Percentiles rank a stretch among this genome's conserved stretches.
Conservation (phyloP, 2,888 invertebrate species). For the Acanthosepion esculentum region DNA sequence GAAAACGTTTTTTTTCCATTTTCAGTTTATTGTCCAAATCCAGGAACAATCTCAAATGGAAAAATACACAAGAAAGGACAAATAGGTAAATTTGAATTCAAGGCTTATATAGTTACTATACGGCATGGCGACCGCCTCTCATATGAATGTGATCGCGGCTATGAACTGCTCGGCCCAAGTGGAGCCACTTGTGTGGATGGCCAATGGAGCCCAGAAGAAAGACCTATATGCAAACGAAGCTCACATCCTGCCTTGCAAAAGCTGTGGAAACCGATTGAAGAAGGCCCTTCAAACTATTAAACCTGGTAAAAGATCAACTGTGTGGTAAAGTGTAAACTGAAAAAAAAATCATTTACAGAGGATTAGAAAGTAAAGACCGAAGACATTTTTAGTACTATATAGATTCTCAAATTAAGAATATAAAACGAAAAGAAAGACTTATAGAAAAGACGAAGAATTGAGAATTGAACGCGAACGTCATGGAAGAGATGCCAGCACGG, state of each 20-base stretch:
- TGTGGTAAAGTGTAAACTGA: background rate
- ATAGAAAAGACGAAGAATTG: background rate
- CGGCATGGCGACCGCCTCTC: slow-evolving; percentile 77
- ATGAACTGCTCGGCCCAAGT: slow-evolving; percentile 88
- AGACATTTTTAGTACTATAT: background rate
- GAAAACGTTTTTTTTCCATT: slow-evolving; percentile 5
- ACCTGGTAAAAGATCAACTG: slow-evolving; percentile 13
- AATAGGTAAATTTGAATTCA: slow-evolving; percentile 93
- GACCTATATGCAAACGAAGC: slow-evolving; percentile 87
- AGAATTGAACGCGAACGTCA: background rate
- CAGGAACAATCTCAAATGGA: slow-evolving; percentile 90
- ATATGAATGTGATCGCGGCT: slow-evolving; percentile 95
- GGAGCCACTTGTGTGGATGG: slow-evolving; percentile 95
- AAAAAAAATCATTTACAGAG: background rate
- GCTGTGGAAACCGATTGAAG: slow-evolving; percentile 61
- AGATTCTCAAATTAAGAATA: slow-evolving; percentile 11
- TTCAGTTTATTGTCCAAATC: slow-evolving; percentile 91
- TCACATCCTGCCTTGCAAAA: slow-evolving; percentile 82
- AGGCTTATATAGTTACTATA: slow-evolving; percentile 84
- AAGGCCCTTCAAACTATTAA: slow-evolving; percentile 47
- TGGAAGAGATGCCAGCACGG: background rate
- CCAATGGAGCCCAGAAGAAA: slow-evolving; percentile 90
- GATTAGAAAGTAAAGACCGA: background rate
- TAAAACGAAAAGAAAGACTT: background rate
- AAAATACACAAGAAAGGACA: slow-evolving; percentile 79